Conservation (phyloP, 2,113 vertebrate species). For the Triplophysa rosa region DNA sequence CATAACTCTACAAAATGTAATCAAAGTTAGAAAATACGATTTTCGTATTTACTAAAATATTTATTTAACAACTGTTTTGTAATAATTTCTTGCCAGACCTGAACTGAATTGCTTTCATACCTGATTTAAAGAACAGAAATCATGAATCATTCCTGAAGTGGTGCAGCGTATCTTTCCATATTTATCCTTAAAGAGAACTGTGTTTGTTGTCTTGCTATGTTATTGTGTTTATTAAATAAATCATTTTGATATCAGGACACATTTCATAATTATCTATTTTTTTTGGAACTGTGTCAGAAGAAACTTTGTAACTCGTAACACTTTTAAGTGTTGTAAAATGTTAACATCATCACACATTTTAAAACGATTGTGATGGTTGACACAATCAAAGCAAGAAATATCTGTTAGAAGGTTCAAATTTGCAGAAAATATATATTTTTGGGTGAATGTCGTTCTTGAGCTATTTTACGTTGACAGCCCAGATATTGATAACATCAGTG, state of each 20-base stretch:
- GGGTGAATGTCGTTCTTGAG: not conserved
- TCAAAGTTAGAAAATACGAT: not conserved
- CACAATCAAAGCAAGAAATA: not conserved
- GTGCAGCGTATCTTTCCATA: not conserved
- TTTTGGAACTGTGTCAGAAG: not conserved
- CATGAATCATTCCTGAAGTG: not conserved
- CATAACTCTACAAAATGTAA: not conserved
- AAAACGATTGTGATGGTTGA: not conserved
- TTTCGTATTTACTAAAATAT: too few species aligned
- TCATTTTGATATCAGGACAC: not conserved
- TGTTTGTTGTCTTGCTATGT: not conserved
- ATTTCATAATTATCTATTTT: not conserved
- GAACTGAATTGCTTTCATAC: not conserved
- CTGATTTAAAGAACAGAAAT: not conserved
- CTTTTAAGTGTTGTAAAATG: not conserved
- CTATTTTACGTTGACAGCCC: slow-evolving; percentile 21
- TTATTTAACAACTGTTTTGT: too few species aligned
- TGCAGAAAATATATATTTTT: not conserved
- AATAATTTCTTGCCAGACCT: not conserved
- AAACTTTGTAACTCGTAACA: slow-evolving; percentile 4
- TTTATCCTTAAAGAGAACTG: not conserved
- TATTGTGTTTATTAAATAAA: not conserved
- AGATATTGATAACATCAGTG: not conserved
- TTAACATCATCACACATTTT: not conserved
- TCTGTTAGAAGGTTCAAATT: not conserved